Conservation (phyloP, 2,797 vertebrate genomes). For the Sardinella longiceps region DNA sequence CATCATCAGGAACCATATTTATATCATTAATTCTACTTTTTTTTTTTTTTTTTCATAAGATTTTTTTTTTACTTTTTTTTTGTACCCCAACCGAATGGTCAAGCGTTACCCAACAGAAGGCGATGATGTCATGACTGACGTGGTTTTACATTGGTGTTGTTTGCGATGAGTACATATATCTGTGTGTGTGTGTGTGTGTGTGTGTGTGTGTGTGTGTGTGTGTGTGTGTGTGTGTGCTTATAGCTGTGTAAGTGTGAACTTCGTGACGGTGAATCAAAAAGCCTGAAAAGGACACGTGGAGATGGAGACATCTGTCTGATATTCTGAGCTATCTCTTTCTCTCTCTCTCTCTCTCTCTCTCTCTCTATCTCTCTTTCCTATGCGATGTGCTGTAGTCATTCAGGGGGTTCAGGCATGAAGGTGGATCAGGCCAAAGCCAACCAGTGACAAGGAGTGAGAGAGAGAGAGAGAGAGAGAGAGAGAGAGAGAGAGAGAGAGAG, state of each 20-base stretch:
- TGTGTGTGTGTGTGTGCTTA: background rate
- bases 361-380: background rate
- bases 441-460: background rate
- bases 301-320: background rate
- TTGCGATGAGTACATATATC: conserved; percentile 7
- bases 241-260: background rate
- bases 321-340: background rate
- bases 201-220: background rate
- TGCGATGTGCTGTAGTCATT: background rate
- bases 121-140: conserved; percentile 61
- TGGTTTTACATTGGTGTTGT: conserved; percentile 34
- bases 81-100: conserved; percentile 43
- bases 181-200: conserved; percentile 7
- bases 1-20: conserved; percentile 1
- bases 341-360: background rate
- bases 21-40: background rate
- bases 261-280: background rate
- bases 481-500: no score
- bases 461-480: no score
- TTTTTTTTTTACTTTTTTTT: conserved; percentile 23
- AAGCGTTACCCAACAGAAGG: conserved; percentile 59
- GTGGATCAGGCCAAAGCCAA: background rate
- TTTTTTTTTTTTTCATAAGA: conserved; percentile 8
- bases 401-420: background rate
- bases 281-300: conserved; percentile 9